Evolutionary conservation across 2,113 vertebrate species (phyloP).

Genomic region (Cephalopholis sonnerati): DNA sequence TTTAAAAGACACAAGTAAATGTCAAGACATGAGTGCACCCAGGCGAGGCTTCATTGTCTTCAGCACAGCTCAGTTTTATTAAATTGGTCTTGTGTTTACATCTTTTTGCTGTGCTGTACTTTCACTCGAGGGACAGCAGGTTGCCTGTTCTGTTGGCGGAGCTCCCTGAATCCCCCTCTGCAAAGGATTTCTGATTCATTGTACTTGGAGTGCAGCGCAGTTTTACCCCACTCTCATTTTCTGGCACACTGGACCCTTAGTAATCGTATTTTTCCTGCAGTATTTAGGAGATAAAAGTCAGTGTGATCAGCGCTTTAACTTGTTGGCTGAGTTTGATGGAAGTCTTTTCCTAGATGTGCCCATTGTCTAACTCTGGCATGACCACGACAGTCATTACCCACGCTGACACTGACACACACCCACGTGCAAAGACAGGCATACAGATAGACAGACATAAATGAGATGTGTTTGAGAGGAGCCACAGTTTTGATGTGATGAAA

Average conservation of each 20-base stretch:
- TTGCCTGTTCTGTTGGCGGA: constrained; percentile 65
- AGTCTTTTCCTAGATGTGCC: constrained; percentile 18
- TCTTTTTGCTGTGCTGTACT: constrained; percentile 31
- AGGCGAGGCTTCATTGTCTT: neutral
- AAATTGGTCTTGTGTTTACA: constrained; percentile 44
- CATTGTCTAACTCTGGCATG: neutral
- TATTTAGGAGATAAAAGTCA: constrained; percentile 17
- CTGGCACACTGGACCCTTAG: neutral
- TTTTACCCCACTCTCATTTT: constrained; percentile 23
- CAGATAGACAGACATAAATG: neutral
- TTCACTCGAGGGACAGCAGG: constrained; percentile 47
- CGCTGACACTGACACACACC: constrained; percentile 6
- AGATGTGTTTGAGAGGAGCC: constrained; percentile 8
- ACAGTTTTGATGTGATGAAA: constrained; percentile 21
- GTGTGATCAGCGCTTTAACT: neutral
- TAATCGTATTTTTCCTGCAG: neutral
- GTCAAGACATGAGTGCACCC: neutral
- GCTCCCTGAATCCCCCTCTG: constrained; percentile 44
- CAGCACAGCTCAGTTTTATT: constrained; percentile 25
- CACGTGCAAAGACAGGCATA: neutral
- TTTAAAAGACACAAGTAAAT: neutral
- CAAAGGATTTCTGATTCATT: constrained; percentile 51
- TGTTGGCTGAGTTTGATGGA: constrained; percentile 1
- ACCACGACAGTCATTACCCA: neutral
- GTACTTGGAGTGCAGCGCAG: constrained; percentile 30